Evolutionary conservation across 1,140 invertebrate genomes (phyloP).

Genomic region (Hypothenemus hampei): DNA sequence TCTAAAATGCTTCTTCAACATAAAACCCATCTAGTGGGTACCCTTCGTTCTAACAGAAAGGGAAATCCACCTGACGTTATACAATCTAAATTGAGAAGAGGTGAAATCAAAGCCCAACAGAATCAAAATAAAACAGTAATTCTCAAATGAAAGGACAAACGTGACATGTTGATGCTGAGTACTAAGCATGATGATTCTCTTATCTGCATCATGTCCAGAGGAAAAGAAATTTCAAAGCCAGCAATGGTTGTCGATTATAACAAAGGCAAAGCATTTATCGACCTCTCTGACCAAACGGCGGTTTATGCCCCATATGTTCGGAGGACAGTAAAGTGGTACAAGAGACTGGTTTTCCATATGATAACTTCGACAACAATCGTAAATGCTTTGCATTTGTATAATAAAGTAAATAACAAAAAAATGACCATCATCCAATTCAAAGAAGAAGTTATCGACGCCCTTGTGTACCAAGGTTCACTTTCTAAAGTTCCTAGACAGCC

Average conservation of each 20-base stretch:
- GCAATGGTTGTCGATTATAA: neutral
- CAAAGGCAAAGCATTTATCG: conserved; percentile 23
- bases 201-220: neutral
- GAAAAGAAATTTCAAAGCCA: neutral
- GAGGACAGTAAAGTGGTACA: conserved; percentile 41
- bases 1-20: conserved; percentile 40
- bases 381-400: too few species aligned
- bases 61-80: conserved; percentile 35
- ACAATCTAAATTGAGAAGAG: conserved; percentile 10
- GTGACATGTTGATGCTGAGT: conserved; percentile 39
- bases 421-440: too few species aligned
- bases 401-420: too few species aligned
- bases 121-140: conserved; percentile 33
- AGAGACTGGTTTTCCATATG: conserved; percentile 40
- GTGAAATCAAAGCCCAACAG: conserved; percentile 19
- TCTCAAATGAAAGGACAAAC: conserved; percentile 44
- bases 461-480: too few species aligned
- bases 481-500: too few species aligned
- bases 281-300: conserved; percentile 36
- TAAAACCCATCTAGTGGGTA: conserved; percentile 42
- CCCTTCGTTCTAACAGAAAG: conserved; percentile 43
- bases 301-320: conserved; percentile 39
- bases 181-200: conserved; percentile 37
- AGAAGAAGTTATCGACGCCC: too few species aligned
- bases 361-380: conserved; percentile 14